phyloP scores from a whole-genome alignment of 35 echinoderm and acorn worm species.

The Anneissia japonica region DNA sequence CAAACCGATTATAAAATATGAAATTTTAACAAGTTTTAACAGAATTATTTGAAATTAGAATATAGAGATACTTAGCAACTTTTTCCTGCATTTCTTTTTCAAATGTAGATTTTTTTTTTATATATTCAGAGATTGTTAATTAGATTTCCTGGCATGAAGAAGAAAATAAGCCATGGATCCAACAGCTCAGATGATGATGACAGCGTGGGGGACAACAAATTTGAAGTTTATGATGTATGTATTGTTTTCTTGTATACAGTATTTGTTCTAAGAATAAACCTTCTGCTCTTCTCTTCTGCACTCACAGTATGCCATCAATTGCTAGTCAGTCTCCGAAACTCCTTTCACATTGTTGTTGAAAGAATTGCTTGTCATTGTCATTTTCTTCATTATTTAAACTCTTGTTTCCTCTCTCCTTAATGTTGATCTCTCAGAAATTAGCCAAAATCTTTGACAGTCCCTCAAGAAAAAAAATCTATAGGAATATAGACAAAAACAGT shows the following conservation, averaged over 20 bases:
- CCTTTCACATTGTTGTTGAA: background rate
- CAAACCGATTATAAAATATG: no score
- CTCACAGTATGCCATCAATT: background rate
- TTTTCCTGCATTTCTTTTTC: no score
- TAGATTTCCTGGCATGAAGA: conserved; percentile 56
- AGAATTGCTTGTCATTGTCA: background rate
- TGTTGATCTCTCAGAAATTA: no score
- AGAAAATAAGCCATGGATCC: conserved; percentile 32
- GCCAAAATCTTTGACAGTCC: no score
- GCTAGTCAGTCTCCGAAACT: background rate
- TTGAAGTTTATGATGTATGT: conserved; percentile 79
- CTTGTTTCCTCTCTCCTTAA: conserved; percentile 7
- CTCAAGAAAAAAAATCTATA: no score
- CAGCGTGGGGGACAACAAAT: conserved; percentile 46
- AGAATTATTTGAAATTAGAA: no score
- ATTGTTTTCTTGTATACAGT: background rate
- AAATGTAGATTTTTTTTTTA: background rate
- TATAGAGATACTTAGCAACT: no score
- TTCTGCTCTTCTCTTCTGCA: background rate
- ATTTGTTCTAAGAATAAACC: background rate
- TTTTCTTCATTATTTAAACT: background rate
- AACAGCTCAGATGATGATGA: conserved; percentile 61
- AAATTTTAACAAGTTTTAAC: no score
- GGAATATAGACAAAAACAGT: no score
- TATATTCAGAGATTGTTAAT: conserved; percentile 69